phyloP scores from a whole-genome alignment of 2,797 vertebrate genomes.

The Bradypodion ventrale region DNA sequence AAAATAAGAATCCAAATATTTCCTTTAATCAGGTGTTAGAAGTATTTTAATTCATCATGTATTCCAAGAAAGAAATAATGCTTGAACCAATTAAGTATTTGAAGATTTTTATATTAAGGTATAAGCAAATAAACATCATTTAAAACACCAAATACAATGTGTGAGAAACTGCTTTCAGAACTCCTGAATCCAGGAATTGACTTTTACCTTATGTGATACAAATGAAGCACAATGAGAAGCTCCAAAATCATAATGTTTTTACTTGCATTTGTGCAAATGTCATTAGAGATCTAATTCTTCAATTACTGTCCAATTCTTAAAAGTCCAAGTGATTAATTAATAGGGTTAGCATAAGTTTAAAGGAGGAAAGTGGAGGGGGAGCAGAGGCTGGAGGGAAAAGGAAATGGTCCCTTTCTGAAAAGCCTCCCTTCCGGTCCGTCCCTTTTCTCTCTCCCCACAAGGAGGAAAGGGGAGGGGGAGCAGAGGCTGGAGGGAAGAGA shows the following conservation, averaged over 20 bases:
- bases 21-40: not conserved
- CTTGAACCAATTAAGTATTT: not conserved
- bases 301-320: not conserved
- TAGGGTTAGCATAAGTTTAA: no score
- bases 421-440: no score
- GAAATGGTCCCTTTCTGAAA: no score
- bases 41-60: not conserved
- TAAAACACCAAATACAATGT: not conserved
- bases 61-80: not conserved
- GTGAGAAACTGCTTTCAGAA: not conserved
- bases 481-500: no score
- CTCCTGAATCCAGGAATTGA: not conserved
- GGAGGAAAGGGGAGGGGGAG: no score
- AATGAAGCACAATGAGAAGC: not conserved
- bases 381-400: no score
- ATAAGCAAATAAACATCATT: not conserved
- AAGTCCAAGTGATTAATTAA: not conserved
- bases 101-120: not conserved
- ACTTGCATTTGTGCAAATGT: no score
- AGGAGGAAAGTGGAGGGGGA: no score
- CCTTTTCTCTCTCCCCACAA: no score
- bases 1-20: not conserved
- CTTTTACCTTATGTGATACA: not conserved
- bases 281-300: no score
- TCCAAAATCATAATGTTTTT: no score